Conservation (phyloP, 2,113 vertebrate genomes). For the Apeltes quadracus region DNA sequence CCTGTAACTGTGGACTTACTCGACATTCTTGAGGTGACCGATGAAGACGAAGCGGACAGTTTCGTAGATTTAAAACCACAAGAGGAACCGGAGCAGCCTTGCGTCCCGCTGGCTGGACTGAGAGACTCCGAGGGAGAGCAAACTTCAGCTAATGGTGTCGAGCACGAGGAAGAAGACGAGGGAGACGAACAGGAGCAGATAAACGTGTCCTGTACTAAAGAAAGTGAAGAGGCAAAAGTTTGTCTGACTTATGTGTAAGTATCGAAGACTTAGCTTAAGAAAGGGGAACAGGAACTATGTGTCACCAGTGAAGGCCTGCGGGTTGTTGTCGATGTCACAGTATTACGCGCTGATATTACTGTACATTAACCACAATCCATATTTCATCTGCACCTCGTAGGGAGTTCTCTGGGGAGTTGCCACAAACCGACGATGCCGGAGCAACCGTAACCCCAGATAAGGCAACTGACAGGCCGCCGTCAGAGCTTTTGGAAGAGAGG, state of each 20-base stretch:
- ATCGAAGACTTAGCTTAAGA: slow-evolving; percentile 14
- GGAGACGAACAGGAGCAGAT: slow-evolving; percentile 30
- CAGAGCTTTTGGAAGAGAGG: slow-evolving; percentile 36
- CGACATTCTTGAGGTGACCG: background rate
- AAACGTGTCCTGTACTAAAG: slow-evolving; percentile 8
- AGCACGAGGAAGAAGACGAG: background rate
- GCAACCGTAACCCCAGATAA: background rate
- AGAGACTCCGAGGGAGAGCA: slow-evolving; percentile 32
- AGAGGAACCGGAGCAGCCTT: slow-evolving; percentile 51
- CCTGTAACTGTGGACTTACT: slow-evolving; percentile 25
- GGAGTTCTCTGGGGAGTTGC: slow-evolving; percentile 25
- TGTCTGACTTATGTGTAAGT: slow-evolving; percentile 58
- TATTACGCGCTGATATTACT: background rate
- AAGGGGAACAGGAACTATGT: slow-evolving; percentile 53
- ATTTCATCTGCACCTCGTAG: slow-evolving; percentile 32
- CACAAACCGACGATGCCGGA: slow-evolving; percentile 23
- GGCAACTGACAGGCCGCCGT: slow-evolving; percentile 19
- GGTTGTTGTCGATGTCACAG: background rate
- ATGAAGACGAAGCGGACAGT: slow-evolving; percentile 13
- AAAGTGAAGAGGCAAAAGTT: slow-evolving; percentile 36
- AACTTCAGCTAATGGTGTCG: slow-evolving; percentile 5
- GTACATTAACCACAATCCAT: background rate
- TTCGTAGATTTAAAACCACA: slow-evolving; percentile 35
- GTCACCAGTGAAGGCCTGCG: background rate
- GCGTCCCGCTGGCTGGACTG: slow-evolving; percentile 34